These are phyloP conservation scores for Polietes domitor DNA, from an alignment of 2,888 invertebrate genomes.

Conservation along the genomic window DNA sequence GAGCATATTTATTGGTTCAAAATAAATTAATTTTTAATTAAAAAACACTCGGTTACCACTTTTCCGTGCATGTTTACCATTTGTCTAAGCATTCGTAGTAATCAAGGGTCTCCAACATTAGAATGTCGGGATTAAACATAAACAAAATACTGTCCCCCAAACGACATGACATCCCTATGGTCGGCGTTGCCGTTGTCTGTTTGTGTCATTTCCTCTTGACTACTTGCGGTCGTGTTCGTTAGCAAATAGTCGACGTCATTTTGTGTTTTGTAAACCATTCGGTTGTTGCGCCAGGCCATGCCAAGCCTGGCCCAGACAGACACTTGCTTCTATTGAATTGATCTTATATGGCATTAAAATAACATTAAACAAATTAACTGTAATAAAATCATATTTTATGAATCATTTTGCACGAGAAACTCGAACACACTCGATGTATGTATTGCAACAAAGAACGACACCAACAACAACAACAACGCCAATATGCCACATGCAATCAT, in stretches of 20 bases:
- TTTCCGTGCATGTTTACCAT: no score
- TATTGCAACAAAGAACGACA: background rate
- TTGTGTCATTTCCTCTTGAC: background rate
- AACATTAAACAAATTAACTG: slow-evolving; percentile 63
- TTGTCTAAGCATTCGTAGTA: no score
- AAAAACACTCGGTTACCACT: no score
- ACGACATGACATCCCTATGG: background rate
- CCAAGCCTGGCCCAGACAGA: background rate
- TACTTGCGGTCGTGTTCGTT: slow-evolving; percentile 7
- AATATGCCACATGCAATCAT: background rate
- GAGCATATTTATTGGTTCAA: no score
- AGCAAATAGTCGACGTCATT: background rate
- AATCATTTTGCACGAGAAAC: slow-evolving; percentile 50
- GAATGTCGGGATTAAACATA: no score
- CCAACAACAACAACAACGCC: background rate
- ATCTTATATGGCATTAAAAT: slow-evolving; percentile 65
- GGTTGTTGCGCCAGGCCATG: background rate
- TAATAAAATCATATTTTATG: slow-evolving; percentile 64
- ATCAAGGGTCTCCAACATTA: no score
- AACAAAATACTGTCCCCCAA: no score
- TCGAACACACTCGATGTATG: background rate
- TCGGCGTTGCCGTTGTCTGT: background rate
- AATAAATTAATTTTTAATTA: no score
- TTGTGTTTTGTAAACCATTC: background rate
- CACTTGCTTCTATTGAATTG: slow-evolving; percentile 54